Conservation (phyloP, 1,140 invertebrate species). For the Forficula auricularia region DNA sequence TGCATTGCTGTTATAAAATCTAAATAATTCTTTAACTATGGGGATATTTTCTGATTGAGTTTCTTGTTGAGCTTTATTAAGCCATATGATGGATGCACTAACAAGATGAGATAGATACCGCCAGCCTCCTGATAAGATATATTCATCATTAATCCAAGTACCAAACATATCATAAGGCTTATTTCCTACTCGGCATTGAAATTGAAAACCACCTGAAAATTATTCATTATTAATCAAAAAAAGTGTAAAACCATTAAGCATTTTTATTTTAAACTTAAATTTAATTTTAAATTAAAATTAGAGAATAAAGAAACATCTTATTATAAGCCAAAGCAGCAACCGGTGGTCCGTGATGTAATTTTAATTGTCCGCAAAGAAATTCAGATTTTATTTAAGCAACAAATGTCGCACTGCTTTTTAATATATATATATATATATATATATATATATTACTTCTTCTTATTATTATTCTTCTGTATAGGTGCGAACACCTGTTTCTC, state of each 20-base stretch:
- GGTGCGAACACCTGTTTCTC: no score
- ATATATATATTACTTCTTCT: no score
- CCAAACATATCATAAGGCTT: slow-evolving; percentile 82
- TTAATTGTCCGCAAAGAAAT: no score
- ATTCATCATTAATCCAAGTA: slow-evolving; percentile 71
- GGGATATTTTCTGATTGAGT: slow-evolving; percentile 62
- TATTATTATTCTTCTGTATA: no score
- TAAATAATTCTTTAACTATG: slow-evolving; percentile 53
- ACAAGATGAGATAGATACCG: slow-evolving; percentile 63
- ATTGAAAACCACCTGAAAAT: slow-evolving; percentile 42
- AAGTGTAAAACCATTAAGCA: background rate
- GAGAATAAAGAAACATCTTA: slow-evolving; percentile 22
- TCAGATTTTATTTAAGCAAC: background rate
- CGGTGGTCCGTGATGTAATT: no score
- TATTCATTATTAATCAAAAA: no score
- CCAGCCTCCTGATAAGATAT: slow-evolving; percentile 63
- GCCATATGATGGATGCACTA: slow-evolving; percentile 60
- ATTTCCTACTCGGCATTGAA: slow-evolving; percentile 66
- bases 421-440: background rate
- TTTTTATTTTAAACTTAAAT: no score
- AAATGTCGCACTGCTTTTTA: background rate
- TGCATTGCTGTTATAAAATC: slow-evolving; percentile 67
- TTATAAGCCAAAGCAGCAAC: no score
- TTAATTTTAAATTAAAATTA: background rate
- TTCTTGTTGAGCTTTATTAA: slow-evolving; percentile 71